These are phyloP conservation scores for Bombus soroeensis DNA, from an alignment of 1,140 invertebrate species.

Conservation along the genomic window DNA sequence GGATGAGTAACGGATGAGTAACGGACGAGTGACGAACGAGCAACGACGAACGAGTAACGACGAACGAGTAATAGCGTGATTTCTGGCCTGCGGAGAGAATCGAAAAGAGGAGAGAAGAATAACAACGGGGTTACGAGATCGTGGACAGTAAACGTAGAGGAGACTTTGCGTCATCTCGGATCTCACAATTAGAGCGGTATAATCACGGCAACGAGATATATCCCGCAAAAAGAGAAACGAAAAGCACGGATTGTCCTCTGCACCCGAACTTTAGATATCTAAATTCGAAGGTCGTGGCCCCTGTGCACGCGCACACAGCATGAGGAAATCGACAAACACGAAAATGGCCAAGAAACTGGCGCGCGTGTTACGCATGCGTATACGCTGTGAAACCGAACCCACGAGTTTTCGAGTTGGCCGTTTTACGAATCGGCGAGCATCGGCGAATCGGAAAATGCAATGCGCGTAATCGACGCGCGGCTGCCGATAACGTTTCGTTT, in stretches of 20 bases:
- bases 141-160: neutral
- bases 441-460: too few species aligned
- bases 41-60: too few species aligned
- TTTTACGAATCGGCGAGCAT: too few species aligned
- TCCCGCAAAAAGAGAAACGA: conserved; percentile 35
- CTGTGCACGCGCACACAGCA: conserved; percentile 53
- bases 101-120: neutral
- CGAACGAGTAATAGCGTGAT: too few species aligned
- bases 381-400: neutral
- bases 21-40: too few species aligned
- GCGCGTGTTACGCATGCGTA: too few species aligned
- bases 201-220: conserved; percentile 24
- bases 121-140: neutral
- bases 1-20: fast-evolving
- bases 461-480: neutral
- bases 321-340: conserved; percentile 47
- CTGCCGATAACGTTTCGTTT: conserved; percentile 14
- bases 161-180: conserved; percentile 16
- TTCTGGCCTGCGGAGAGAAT: neutral
- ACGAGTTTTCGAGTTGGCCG: neutral
- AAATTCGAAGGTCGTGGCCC: conserved; percentile 62
- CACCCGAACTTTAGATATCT: conserved; percentile 62
- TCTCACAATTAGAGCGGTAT: neutral
- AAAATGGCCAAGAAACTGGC: neutral
- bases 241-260: conserved; percentile 47